These are phyloP conservation scores for Zygogramma bicolorata DNA, from an alignment of 2,888 invertebrate genomes.

Conservation along the genomic window DNA sequence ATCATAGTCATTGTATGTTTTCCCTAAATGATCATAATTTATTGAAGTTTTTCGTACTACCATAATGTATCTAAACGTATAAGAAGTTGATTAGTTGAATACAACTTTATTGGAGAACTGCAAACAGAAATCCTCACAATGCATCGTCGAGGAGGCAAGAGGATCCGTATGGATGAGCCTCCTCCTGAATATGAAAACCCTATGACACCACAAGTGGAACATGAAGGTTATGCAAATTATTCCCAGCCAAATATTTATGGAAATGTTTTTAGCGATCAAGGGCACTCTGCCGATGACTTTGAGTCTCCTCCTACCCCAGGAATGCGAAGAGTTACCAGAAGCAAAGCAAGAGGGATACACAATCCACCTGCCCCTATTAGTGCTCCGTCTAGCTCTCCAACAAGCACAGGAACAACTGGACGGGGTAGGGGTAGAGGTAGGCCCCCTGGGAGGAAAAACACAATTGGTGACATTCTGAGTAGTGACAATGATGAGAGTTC, in stretches of 20 bases:
- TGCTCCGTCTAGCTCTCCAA: constrained; percentile 66
- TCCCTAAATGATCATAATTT: too few species aligned
- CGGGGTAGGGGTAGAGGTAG: constrained; percentile 68
- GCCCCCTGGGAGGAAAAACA: constrained; percentile 70
- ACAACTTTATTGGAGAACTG: too few species aligned
- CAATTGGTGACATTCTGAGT: constrained; percentile 62
- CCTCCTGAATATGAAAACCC: constrained; percentile 89
- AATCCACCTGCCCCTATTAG: constrained; percentile 50
- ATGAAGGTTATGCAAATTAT: constrained; percentile 66
- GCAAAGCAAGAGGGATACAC: constrained; percentile 64
- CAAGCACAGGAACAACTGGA: constrained; percentile 60
- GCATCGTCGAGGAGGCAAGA: constrained; percentile 89
- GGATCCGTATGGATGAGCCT: constrained; percentile 93
- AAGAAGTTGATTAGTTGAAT: too few species aligned
- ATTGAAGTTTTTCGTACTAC: too few species aligned
- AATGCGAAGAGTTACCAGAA: constrained; percentile 75
- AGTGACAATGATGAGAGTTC: constrained; percentile 83
- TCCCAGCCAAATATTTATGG: constrained; percentile 63
- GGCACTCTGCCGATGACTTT: constrained; percentile 62
- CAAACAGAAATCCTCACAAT: too few species aligned
- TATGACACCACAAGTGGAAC: constrained; percentile 70
- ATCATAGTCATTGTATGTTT: too few species aligned
- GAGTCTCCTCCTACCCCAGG: constrained; percentile 73
- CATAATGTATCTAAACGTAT: too few species aligned
- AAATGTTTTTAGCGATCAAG: constrained; percentile 60